Evolutionary conservation across 1,140 invertebrate genomes (phyloP).

Genomic region (Drosophila persimilis): DNA sequence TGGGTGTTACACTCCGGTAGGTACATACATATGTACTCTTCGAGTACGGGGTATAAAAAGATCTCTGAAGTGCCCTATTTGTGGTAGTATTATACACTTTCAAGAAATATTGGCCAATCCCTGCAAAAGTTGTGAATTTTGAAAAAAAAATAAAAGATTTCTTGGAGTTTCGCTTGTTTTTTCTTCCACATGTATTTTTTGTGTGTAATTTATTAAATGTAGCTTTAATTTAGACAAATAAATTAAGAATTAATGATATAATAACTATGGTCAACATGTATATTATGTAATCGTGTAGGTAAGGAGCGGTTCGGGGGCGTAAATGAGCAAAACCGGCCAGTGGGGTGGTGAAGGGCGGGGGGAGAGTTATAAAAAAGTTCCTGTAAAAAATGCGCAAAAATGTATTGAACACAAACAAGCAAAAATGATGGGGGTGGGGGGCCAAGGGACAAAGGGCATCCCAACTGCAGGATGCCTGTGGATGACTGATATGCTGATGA

Average conservation of each 20-base stretch:
- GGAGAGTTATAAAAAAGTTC: constrained; percentile 31
- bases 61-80: no score
- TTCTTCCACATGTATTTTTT: constrained; percentile 50
- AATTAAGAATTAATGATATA: constrained; percentile 80
- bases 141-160: no score
- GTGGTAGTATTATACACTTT: no score
- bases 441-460: background rate
- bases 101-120: no score
- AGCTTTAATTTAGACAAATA: constrained; percentile 80
- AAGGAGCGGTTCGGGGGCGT: constrained; percentile 1
- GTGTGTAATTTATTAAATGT: constrained; percentile 71
- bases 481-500: constrained; percentile 29
- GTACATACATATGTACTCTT: no score
- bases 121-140: no score
- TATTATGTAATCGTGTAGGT: constrained; percentile 44
- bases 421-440: constrained; percentile 16
- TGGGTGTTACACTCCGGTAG: no score
- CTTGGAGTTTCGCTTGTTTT: constrained; percentile 15
- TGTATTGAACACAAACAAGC: constrained; percentile 50
- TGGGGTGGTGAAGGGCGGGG: background rate
- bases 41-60: no score
- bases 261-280: constrained; percentile 74
- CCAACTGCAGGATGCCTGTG: constrained; percentile 5
- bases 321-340: constrained; percentile 55
- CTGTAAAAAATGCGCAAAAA: constrained; percentile 46